These are phyloP conservation scores for Trachemys scripta DNA, from an alignment of 2,113 vertebrate genomes.

Conservation along the genomic window DNA sequence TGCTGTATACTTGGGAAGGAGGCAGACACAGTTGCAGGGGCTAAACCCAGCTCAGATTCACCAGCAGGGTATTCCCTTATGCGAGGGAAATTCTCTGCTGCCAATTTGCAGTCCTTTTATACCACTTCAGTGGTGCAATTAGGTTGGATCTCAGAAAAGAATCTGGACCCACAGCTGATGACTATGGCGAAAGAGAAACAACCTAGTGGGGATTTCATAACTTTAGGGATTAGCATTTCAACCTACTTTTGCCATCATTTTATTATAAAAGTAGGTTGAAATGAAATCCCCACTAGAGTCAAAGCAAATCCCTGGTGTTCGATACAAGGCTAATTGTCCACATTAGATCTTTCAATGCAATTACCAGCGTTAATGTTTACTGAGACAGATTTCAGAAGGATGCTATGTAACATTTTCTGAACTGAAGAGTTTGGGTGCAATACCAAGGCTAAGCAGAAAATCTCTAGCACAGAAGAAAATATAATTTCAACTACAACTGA, in stretches of 20 bases:
- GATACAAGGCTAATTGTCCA: slow-evolving; percentile 14
- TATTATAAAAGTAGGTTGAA: neutral
- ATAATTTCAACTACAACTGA: neutral
- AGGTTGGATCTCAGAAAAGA: neutral
- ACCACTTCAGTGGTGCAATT: neutral
- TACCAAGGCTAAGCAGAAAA: slow-evolving; percentile 17
- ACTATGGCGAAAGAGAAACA: neutral
- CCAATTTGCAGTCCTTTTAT: neutral
- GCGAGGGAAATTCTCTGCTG: rapidly evolving
- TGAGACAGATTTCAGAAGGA: slow-evolving; percentile 41
- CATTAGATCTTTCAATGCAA: slow-evolving; percentile 30
- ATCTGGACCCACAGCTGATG: neutral
- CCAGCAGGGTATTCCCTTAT: neutral
- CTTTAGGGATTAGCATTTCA: too few relatives aligned
- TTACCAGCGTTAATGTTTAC: slow-evolving; percentile 34
- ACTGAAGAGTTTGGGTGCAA: neutral
- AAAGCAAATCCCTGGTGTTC: neutral
- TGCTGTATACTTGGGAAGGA: neutral
- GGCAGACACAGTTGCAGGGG: rapidly evolving
- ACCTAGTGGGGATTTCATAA: too few relatives aligned
- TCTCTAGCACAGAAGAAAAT: slow-evolving; percentile 13
- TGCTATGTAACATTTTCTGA: slow-evolving; percentile 19
- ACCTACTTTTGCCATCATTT: too few relatives aligned
- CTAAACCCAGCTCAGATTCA: neutral
- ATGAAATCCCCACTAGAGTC: neutral